Percentiles rank a stretch among this genome's conserved stretches.
Evolutionary conservation across 2,888 invertebrate genomes (phyloP).

Genomic region (Carabus problematicus): DNA sequence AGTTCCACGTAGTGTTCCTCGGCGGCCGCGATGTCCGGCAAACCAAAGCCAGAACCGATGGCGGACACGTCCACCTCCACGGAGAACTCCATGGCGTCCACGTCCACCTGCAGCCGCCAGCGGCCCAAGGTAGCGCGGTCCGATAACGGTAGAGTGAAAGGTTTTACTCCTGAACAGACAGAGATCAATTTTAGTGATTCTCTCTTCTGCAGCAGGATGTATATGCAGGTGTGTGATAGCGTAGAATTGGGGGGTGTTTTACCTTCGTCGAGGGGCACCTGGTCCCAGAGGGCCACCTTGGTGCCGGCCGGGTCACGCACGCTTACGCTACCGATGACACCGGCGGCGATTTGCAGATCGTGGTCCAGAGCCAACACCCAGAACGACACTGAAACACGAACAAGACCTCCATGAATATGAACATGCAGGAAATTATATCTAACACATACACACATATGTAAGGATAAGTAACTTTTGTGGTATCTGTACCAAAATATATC

Average conservation of each 20-base stretch:
- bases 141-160: conserved; percentile 65
- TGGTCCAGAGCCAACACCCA: conserved; percentile 72
- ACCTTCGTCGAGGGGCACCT: conserved; percentile 71
- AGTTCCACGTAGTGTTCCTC: conserved; percentile 73
- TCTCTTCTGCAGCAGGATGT: no score
- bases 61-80: conserved; percentile 65
- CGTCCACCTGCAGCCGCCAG: conserved; percentile 65
- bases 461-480: no score
- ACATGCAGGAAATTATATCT: no score
- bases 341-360: conserved; percentile 66
- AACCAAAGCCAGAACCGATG: conserved; percentile 57
- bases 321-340: conserved; percentile 66
- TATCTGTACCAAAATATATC: no score
- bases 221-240: neutral
- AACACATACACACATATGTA: no score
- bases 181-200: no score
- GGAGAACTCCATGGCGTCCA: conserved; percentile 64
- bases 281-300: conserved; percentile 72
- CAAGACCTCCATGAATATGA: no score
- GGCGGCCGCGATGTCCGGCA: conserved; percentile 68
- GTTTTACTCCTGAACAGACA: conserved; percentile 65
- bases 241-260: conserved; percentile 43
- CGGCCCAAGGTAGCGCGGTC: conserved; percentile 65
- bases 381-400: conserved; percentile 64
- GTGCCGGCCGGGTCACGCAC: conserved; percentile 70